A percentile compares a stretch with the other conserved stretches of the same genome.
Conservation (phyloP, 2,888 invertebrate genomes). For the Drepana falcataria region DNA sequence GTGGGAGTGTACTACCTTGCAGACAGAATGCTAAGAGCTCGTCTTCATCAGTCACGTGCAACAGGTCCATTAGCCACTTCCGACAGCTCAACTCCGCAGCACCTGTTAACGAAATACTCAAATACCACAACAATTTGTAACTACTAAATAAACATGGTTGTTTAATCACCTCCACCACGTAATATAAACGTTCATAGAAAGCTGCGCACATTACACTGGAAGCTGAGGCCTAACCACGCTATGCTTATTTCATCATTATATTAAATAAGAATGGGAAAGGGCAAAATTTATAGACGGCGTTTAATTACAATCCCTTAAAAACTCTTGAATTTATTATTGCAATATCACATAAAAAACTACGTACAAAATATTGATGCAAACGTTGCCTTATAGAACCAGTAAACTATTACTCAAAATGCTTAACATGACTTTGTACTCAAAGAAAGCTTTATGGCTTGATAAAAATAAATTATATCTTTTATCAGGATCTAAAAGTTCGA, state of each 20-base stretch:
- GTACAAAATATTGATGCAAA: background rate
- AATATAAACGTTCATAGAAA: background rate
- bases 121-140: slow-evolving; percentile 4
- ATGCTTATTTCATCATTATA: no score
- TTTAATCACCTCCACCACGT: background rate
- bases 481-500: slow-evolving; percentile 3
- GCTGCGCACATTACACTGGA: background rate
- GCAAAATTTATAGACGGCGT: no score
- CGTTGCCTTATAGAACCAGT: background rate
- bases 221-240: background rate
- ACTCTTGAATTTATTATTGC: no score
- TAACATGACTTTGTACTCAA: slow-evolving; percentile 6
- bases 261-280: no score
- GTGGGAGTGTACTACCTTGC: slow-evolving; percentile 8
- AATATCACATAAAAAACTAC: no score
- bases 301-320: no score
- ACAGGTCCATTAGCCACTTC: slow-evolving; percentile 65
- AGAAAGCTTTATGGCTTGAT: slow-evolving; percentile 17
- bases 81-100: slow-evolving; percentile 37
- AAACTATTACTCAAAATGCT: background rate
- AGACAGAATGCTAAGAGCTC: slow-evolving; percentile 22
- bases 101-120: slow-evolving; percentile 35
- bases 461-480: slow-evolving; percentile 20
- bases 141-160: background rate
- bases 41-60: slow-evolving; percentile 52